These are phyloP conservation scores for Chelonoidis abingdonii DNA, from an alignment of 2,113 vertebrate genomes.

Conservation along the genomic window DNA sequence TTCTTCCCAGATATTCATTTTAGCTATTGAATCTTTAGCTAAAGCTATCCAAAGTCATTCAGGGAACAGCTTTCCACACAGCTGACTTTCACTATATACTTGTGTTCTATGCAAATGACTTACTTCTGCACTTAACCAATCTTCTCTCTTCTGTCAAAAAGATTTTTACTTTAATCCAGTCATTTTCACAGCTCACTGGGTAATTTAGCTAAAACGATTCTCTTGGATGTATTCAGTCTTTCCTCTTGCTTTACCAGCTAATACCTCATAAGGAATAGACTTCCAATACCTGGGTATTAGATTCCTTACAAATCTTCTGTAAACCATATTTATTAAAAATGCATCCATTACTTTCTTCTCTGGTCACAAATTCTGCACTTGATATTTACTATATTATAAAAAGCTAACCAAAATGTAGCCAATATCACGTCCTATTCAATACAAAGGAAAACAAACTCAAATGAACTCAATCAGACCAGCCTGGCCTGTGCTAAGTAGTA, in stretches of 20 bases:
- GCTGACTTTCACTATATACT: constrained; percentile 34
- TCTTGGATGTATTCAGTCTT: not conserved
- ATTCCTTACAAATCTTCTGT: not conserved
- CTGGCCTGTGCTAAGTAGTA: not conserved
- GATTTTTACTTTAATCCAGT: constrained; percentile 43
- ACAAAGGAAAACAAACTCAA: not conserved
- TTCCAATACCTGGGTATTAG: not conserved
- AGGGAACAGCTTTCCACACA: constrained; percentile 8
- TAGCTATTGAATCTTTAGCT: constrained; percentile 34
- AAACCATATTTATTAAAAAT: not conserved
- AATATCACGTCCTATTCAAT: not conserved
- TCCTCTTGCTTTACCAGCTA: not conserved
- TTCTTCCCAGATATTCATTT: constrained; percentile 48
- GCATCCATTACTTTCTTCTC: not conserved
- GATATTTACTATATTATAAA: too few relatives aligned
- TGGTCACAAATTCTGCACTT: not conserved
- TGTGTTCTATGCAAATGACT: constrained; percentile 55
- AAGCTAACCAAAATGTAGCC: not conserved
- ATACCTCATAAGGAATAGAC: constrained; percentile 1
- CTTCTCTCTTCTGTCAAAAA: constrained; percentile 46
- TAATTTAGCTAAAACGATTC: constrained; percentile 8
- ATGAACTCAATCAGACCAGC: not conserved
- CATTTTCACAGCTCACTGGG: constrained; percentile 46
- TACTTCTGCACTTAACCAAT: constrained; percentile 54
- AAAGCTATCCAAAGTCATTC: constrained; percentile 51